Evolutionary conservation across 1,140 invertebrate species (phyloP).

Genomic region (Steinernema feltiae): DNA sequence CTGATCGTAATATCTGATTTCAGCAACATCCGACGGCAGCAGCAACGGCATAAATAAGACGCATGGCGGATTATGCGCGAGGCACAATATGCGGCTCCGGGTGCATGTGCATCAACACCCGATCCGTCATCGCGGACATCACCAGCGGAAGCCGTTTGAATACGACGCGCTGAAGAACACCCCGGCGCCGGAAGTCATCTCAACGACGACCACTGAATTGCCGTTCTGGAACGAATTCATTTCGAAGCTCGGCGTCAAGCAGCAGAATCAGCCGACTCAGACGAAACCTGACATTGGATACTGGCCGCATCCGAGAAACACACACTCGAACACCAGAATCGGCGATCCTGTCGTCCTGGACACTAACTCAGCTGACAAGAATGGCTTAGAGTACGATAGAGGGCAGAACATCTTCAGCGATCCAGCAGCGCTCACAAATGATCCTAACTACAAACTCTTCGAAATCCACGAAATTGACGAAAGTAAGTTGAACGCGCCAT

Average conservation of each 20-base stretch:
- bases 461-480: conserved; percentile 7
- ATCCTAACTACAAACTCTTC: neutral
- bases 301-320: conserved; percentile 4
- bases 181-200: neutral
- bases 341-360: neutral
- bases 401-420: neutral
- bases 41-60: conserved; percentile 3
- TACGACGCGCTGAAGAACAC: neutral
- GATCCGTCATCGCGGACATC: neutral
- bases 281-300: neutral
- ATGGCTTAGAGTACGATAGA: neutral
- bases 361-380: neutral
- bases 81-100: conserved; percentile 1
- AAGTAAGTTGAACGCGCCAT: neutral
- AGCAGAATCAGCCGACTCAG: neutral
- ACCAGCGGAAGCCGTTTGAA: neutral
- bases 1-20: conserved; percentile 9
- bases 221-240: conserved; percentile 7
- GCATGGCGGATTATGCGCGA: conserved; percentile 3
- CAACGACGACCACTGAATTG: neutral
- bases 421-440: neutral
- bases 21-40: conserved; percentile 9
- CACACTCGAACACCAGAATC: neutral
- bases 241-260: neutral
- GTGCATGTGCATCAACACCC: neutral